phyloP scores from a whole-genome alignment of 2,888 invertebrate genomes.

The Drosophila affinis region DNA sequence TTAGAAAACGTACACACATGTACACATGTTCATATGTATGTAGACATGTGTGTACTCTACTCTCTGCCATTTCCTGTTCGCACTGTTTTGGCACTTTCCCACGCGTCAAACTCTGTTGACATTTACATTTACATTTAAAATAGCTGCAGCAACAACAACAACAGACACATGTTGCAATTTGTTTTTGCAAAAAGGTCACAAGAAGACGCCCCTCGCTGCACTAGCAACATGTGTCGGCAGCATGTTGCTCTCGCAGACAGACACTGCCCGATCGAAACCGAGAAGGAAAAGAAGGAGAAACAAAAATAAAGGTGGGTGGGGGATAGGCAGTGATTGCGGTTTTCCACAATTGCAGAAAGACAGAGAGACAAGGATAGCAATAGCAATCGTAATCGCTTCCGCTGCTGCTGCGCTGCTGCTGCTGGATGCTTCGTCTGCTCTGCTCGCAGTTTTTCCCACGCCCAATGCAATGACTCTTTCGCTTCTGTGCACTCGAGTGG shows the following conservation, averaged over 20 bases:
- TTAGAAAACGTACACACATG: neutral
- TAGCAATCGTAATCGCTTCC: slow-evolving; percentile 32
- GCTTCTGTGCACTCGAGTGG: slow-evolving; percentile 5
- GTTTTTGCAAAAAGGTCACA: slow-evolving; percentile 28
- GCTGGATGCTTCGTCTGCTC: neutral
- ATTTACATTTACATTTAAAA: slow-evolving; percentile 45
- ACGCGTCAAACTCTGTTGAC: slow-evolving; percentile 27
- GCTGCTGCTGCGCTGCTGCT: slow-evolving; percentile 18
- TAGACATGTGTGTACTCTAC: too few species aligned
- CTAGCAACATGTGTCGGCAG: slow-evolving; percentile 42
- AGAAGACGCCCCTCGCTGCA: slow-evolving; percentile 11
- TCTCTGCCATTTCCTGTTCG: neutral
- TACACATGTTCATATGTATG: neutral
- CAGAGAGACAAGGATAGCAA: slow-evolving; percentile 3
- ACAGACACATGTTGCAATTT: slow-evolving; percentile 41
- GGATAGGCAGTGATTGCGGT: slow-evolving; percentile 18
- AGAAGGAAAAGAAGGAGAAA: neutral
- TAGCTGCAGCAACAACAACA: slow-evolving; percentile 33
- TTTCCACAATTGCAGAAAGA: neutral
- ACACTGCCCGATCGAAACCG: neutral
- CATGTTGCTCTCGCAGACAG: slow-evolving; percentile 38
- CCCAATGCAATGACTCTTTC: slow-evolving; percentile 31
- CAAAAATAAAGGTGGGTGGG: slow-evolving; percentile 14
- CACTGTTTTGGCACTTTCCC: slow-evolving; percentile 18
- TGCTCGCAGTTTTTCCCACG: slow-evolving; percentile 59